Conservation (phyloP, 2,888 invertebrate genomes). For the Junonia oenone region DNA sequence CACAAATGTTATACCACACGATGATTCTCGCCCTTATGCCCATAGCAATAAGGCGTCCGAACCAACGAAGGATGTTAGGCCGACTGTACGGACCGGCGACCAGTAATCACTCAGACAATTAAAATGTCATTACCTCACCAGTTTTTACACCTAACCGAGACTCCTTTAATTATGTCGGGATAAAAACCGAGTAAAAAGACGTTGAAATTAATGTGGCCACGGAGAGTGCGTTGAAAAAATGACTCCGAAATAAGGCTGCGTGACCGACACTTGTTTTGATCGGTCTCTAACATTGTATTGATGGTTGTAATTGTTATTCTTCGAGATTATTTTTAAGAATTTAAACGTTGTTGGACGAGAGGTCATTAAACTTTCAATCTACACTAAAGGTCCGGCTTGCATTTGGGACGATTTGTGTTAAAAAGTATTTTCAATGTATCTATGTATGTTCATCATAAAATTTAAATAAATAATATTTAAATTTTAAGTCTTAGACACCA, state of each 20-base stretch:
- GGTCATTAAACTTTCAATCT: neutral
- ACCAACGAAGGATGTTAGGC: constrained; percentile 18
- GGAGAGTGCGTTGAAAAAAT: constrained; percentile 31
- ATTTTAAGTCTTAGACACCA: too few species aligned
- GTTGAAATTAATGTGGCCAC: constrained; percentile 37
- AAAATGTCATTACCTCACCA: constrained; percentile 73
- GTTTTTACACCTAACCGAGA: constrained; percentile 71
- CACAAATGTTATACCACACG: constrained; percentile 1
- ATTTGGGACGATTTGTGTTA: neutral
- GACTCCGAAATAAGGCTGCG: constrained; percentile 33
- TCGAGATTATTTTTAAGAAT: neutral
- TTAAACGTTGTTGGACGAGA: neutral
- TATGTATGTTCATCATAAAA: too few species aligned
- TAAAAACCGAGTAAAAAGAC: constrained; percentile 50
- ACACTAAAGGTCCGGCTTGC: neutral
- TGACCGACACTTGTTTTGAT: constrained; percentile 27
- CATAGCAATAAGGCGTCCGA: constrained; percentile 20
- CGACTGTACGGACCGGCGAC: constrained; percentile 42
- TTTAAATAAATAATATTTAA: too few species aligned
- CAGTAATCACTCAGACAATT: constrained; percentile 72
- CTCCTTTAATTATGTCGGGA: constrained; percentile 61
- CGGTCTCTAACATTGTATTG: neutral
- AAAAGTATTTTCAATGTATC: too few species aligned
- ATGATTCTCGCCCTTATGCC: constrained; percentile 18
- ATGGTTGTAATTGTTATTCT: constrained; percentile 1